Evolutionary conservation across 2,797 vertebrate genomes (phyloP).

Genomic region (Paratrypauchen microcephalus): DNA sequence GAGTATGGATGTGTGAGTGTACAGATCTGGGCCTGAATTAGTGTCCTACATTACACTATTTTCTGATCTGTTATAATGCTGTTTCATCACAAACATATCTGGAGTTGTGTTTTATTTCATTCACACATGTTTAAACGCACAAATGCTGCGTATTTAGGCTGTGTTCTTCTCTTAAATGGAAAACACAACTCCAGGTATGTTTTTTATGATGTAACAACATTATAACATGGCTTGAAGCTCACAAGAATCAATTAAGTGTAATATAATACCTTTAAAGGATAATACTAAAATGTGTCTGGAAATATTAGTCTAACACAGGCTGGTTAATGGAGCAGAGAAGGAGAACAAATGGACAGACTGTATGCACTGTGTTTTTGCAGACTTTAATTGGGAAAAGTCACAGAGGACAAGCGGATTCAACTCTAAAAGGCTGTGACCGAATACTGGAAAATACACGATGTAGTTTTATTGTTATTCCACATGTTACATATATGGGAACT

Average conservation of each 20-base stretch:
- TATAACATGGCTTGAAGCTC: too few relatives aligned
- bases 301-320: slow-evolving; percentile 65
- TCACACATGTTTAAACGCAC: too few relatives aligned
- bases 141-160: too few relatives aligned
- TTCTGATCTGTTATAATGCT: too few relatives aligned
- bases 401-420: not conserved
- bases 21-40: slow-evolving; percentile 59
- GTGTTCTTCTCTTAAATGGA: too few relatives aligned
- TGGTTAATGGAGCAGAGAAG: slow-evolving; percentile 53
- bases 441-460: not conserved
- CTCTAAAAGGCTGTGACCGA: not conserved
- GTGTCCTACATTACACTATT: not conserved
- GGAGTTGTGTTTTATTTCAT: too few relatives aligned
- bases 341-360: slow-evolving; percentile 15
- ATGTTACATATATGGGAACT: too few relatives aligned
- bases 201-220: too few relatives aligned
- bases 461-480: not conserved
- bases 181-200: too few relatives aligned
- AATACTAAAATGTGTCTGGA: slow-evolving; percentile 70
- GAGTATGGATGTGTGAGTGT: slow-evolving; percentile 46
- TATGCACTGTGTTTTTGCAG: not conserved
- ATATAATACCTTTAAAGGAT: slow-evolving; percentile 34
- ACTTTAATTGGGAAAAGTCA: not conserved
- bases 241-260: too few relatives aligned
- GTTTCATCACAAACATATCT: too few relatives aligned